These are phyloP conservation scores for Leucoraja erinaceus DNA, from an alignment of 2,113 vertebrate genomes.

Conservation along the genomic window DNA sequence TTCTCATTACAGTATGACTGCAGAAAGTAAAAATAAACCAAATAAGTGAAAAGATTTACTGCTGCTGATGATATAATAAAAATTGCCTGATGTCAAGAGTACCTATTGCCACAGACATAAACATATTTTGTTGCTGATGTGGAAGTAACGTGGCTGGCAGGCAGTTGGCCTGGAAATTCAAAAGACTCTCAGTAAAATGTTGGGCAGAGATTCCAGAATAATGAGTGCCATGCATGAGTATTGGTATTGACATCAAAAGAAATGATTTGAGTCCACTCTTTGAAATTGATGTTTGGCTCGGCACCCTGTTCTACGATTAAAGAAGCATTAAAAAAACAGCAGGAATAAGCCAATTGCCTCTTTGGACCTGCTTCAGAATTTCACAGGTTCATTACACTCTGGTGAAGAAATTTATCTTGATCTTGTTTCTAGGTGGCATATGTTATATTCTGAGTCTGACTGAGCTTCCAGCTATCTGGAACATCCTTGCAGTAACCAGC, in stretches of 20 bases:
- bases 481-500: no score
- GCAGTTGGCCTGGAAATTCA: not conserved
- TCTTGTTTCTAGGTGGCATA: no score
- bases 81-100: not conserved
- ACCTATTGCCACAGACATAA: not conserved
- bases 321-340: no score
- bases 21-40: not conserved
- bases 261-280: not conserved
- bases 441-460: no score
- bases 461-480: no score
- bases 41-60: not conserved
- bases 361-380: no score
- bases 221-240: not conserved
- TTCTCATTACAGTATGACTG: not conserved
- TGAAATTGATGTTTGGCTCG: not conserved
- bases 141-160: not conserved
- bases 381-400: no score
- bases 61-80: not conserved
- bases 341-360: no score
- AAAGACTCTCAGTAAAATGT: not conserved
- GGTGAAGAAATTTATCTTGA: no score
- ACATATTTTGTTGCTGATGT: not conserved
- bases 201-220: not conserved
- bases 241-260: not conserved
- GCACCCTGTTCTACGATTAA: no score